Evolutionary conservation across 2,797 vertebrate genomes (phyloP).

Genomic region (Prunella strophiata): DNA sequence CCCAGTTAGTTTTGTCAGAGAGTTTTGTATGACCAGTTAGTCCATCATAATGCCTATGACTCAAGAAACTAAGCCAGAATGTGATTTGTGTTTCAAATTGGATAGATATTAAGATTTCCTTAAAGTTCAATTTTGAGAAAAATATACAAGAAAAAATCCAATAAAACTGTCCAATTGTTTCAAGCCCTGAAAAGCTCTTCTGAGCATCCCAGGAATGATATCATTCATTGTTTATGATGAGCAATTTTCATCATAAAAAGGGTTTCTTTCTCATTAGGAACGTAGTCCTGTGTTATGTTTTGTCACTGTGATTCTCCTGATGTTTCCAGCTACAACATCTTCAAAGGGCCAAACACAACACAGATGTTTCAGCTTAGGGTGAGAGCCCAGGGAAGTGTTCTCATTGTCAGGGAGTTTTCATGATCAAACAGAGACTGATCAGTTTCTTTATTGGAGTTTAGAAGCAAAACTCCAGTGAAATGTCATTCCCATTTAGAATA

Average conservation of each 20-base stretch:
- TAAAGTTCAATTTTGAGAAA: constrained; percentile 25
- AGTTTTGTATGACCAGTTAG: background rate
- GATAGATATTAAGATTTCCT: background rate
- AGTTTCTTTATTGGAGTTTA: background rate
- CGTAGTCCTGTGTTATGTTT: background rate
- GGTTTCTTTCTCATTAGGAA: constrained; percentile 41
- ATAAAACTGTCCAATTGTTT: background rate
- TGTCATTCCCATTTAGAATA: background rate
- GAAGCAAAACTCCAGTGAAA: background rate
- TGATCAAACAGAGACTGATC: background rate
- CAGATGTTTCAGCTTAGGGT: constrained; percentile 2
- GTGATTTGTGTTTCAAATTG: background rate
- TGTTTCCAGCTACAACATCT: constrained; percentile 33
- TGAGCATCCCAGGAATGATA: background rate
- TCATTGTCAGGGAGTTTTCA: background rate
- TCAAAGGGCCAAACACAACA: constrained; percentile 36
- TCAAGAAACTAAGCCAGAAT: background rate
- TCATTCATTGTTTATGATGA: background rate
- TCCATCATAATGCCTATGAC: background rate
- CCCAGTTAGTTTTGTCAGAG: background rate
- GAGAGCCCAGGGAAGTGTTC: constrained; percentile 23
- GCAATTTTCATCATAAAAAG: background rate
- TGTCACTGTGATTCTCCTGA: constrained; percentile 31
- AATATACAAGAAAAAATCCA: background rate
- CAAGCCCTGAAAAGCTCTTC: constrained; percentile 1